A percentile compares a stretch with the other conserved stretches of the same genome.
These are phyloP conservation scores for Allobates femoralis DNA, from an alignment of 2,797 vertebrate species.

Conservation along the genomic window DNA sequence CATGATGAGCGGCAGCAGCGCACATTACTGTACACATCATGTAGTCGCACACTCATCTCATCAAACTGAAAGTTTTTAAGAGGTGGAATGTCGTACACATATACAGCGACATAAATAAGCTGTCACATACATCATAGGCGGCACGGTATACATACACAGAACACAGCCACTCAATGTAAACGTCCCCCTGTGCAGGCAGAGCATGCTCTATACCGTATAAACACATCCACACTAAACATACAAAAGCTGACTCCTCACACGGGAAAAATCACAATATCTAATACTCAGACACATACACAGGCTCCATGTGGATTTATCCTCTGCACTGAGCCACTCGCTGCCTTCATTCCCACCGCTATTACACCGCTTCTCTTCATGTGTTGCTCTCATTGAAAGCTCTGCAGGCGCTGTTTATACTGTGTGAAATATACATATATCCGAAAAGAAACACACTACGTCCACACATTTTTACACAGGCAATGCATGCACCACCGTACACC, in stretches of 20 bases:
- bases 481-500: slow-evolving; percentile 40
- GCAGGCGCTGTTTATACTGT: slow-evolving; percentile 28
- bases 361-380: background rate
- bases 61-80: slow-evolving; percentile 15
- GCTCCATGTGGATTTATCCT: slow-evolving; percentile 26
- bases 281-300: slow-evolving; percentile 14
- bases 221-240: slow-evolving; percentile 34
- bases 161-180: slow-evolving; percentile 19
- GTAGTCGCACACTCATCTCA: background rate
- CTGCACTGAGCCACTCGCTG: background rate
- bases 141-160: slow-evolving; percentile 15
- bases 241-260: slow-evolving; percentile 29
- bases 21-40: slow-evolving; percentile 35
- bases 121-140: slow-evolving; percentile 13
- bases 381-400: slow-evolving; percentile 12
- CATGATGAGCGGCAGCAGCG: background rate
- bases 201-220: background rate
- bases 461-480: slow-evolving; percentile 32
- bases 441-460: background rate
- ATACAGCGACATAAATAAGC: background rate
- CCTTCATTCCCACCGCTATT: background rate
- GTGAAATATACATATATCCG: slow-evolving; percentile 16
- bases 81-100: background rate
- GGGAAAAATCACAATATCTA: slow-evolving; percentile 16
- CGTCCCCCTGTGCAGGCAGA: slow-evolving; percentile 11